Evolutionary conservation across 1,140 invertebrate genomes (phyloP), one percentile per base, ranked within the genome.

Genomic region (Oncopodura yosiiana): DNA sequence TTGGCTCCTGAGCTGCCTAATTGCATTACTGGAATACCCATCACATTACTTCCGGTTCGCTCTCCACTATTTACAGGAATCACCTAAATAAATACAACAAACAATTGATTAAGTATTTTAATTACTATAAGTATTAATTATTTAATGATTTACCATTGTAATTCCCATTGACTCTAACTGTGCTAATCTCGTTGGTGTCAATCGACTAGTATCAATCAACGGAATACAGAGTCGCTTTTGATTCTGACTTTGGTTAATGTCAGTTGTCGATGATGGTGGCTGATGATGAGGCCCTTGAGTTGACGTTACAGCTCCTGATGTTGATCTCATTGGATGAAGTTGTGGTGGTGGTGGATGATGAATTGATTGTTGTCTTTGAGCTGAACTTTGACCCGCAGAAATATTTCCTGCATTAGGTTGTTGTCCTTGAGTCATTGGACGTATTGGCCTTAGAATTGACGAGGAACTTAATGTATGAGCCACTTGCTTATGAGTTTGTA

Each of bases 31-130:
- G 59, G 59, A 19, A 61, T 57, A 29, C 59, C 59, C 54, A 61
- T 53, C 24, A n/a, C n/a, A n/a, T 45, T 42, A 18, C 50, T 48
- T 0, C 26, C n/a, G 2, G 39, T 27, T 14, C 49, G 19, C 5
- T 61, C 59, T 30, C 53, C 54, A 8, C 59, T 54, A 29, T 52
- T 39, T 18, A 61, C 32, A 30, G 59, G 59, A 21, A 61, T 39
- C 6, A 61, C 36, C 12, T 16, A 49, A 3, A n/a, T n/a, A n/a
- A n/a, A n/a, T n/a, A n/a, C n/a, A n/a, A n/a, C n/a, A n/a, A n/a
- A n/a, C n/a, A n/a, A n/a, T n/a, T n/a, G n/a, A n/a, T n/a, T n/a
- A n/a, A n/a, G n/a, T n/a, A n/a, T n/a, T n/a, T n/a, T n/a, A n/a
- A n/a, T n/a, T n/a, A n/a, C n/a, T n/a, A n/a, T n/a, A n/a, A n/a